Percentiles rank a stretch among this genome's conserved stretches.
phyloP scores from a whole-genome alignment of 2,113 vertebrate genomes.

The Pristiophorus japonicus region DNA sequence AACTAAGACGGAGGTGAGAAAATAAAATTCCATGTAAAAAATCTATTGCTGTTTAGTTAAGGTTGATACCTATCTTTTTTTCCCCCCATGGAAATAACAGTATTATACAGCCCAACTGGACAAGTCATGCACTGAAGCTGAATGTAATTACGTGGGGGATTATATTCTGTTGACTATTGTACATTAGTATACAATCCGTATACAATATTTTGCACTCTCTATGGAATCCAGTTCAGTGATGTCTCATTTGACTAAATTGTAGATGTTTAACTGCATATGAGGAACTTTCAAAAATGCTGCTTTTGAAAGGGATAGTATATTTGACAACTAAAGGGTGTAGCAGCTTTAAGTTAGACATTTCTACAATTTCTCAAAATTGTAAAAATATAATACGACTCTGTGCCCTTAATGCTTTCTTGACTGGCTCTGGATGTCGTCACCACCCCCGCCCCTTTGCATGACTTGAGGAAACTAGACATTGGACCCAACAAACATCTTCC shows the following conservation, averaged over 20 bases:
- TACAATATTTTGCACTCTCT: background rate
- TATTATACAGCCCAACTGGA: background rate
- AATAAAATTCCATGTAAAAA: background rate
- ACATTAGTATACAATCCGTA: background rate
- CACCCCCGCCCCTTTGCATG: background rate
- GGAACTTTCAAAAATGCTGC: background rate
- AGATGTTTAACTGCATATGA: background rate
- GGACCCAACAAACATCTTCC: background rate
- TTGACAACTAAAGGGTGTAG: background rate
- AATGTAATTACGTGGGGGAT: background rate
- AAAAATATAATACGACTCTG: background rate
- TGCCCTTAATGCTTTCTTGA: background rate
- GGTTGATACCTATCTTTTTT: background rate
- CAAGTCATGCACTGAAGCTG: too few relatives aligned
- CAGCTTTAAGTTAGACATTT: background rate
- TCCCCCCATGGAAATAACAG: background rate
- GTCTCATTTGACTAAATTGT: background rate
- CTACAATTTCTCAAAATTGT: too few relatives aligned
- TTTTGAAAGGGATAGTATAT: background rate
- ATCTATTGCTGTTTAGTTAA: background rate
- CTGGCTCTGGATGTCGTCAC: background rate
- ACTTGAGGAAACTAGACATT: background rate
- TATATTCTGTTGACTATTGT: background rate
- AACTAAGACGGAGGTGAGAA: constrained; percentile 73
- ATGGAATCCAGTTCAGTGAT: background rate